Evolutionary conservation across 2,888 invertebrate genomes (phyloP), one percentile per base, ranked within the genome.

Genomic region (Torymus aiolomorphi): DNA sequence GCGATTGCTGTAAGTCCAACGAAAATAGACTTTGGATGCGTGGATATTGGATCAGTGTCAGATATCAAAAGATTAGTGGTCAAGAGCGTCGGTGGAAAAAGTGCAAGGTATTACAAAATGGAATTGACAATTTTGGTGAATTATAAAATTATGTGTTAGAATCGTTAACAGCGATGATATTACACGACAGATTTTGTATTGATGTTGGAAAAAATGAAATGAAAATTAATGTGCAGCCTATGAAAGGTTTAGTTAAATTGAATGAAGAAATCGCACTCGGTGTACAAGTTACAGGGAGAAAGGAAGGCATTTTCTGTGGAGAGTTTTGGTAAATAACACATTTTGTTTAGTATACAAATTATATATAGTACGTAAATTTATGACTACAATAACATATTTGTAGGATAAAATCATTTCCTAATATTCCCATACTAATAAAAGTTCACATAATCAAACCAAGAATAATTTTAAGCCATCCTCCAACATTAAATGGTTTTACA

Each of bases 191-290:
- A 81, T 92, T 91, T 83, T 85, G 88, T 13, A 87, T 92, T 14
- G 92, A 92, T 86, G 83, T 91, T 20, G 90, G 90, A n/a, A 84
- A 85, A 75, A 90, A 91, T 73, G 88, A 88, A 51, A 80, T 91
- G 70, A 89, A 90, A 65, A 80, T 92, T 1, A 86, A 88, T 2
- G 88, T 91, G 1, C 86, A 88, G 14, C 92, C 92, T 0, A 84
- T 87, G 82, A 89, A 88, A 83, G 92, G 91, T 54, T 83, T 87
- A n/a, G 81, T 90, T 1, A 81, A 83, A 80, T 88, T 90, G 0
- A 83, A 85, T 59, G 78, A 82, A 16, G 72, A 80, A 8, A 74
- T 87, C 0, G 78, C 71, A 1, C 77, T 92, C 4, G 86, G 83
- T 57, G 84, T 91, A 2, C 90, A 91, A 84, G 82, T 91, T 10